Evolutionary conservation across 2,888 invertebrate species (phyloP).

Genomic region (Drosophila affinis): DNA sequence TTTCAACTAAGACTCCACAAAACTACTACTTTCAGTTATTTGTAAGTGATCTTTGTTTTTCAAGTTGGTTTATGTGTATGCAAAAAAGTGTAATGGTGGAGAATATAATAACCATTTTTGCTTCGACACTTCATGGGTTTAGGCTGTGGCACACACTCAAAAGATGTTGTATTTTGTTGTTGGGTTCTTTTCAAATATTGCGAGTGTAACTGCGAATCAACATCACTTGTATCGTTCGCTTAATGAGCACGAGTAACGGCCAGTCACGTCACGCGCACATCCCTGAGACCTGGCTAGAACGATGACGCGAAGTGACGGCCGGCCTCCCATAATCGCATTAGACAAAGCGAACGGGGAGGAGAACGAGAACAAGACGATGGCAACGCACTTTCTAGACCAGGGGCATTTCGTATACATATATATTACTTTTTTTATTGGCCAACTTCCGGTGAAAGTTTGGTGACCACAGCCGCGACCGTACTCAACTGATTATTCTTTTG

Average conservation of each 20-base stretch:
- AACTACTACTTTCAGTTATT: too few relatives aligned
- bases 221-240: not conserved
- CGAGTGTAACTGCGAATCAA: not conserved
- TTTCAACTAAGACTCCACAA: too few relatives aligned
- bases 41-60: too few relatives aligned
- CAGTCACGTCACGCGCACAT: not conserved
- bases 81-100: too few relatives aligned
- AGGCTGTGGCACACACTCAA: too few relatives aligned
- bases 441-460: constrained; percentile 44
- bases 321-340: constrained; percentile 47
- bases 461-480: constrained; percentile 19
- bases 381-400: constrained; percentile 23
- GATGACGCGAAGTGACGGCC: constrained; percentile 16
- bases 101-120: too few relatives aligned
- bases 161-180: too few relatives aligned
- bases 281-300: constrained; percentile 2
- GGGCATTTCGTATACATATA: constrained; percentile 11
- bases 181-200: too few relatives aligned
- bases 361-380: not conserved
- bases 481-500: constrained; percentile 36
- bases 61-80: too few relatives aligned
- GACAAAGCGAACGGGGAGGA: constrained; percentile 17
- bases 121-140: too few relatives aligned
- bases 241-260: not conserved
- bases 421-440: constrained; percentile 39